Conservation (phyloP, 1,140 invertebrate genomes). For the Drosophila baimaii region DNA sequence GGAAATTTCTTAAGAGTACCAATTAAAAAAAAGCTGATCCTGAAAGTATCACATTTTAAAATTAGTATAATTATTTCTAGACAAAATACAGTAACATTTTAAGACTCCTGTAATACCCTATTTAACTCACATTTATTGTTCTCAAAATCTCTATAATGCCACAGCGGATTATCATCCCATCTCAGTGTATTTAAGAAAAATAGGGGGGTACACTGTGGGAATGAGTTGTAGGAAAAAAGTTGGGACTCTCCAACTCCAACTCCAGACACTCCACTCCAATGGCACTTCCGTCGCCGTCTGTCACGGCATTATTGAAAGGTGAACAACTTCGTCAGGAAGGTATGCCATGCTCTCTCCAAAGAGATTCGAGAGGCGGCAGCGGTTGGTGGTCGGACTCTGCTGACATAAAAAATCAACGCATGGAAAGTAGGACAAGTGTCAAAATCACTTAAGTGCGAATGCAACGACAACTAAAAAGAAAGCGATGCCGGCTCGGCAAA, state of each 20-base stretch:
- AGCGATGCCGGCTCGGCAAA: slow-evolving; percentile 49
- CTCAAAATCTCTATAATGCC: background rate
- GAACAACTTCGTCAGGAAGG: slow-evolving; percentile 69
- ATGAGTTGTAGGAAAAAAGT: slow-evolving; percentile 45
- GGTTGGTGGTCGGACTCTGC: slow-evolving; percentile 47
- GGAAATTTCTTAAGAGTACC: background rate
- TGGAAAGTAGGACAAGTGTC: slow-evolving; percentile 81
- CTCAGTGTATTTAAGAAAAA: slow-evolving; percentile 11
- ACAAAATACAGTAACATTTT: background rate
- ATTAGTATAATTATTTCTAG: background rate
- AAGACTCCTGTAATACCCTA: background rate
- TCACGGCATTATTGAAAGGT: slow-evolving; percentile 73
- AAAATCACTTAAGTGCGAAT: slow-evolving; percentile 82
- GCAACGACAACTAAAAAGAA: slow-evolving; percentile 78
- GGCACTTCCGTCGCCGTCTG: slow-evolving; percentile 42
- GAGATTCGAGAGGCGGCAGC: slow-evolving; percentile 3
- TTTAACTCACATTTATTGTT: background rate
- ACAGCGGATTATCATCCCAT: slow-evolving; percentile 4
- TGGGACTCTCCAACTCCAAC: slow-evolving; percentile 31
- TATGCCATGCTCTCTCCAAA: slow-evolving; percentile 19
- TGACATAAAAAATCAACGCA: slow-evolving; percentile 81
- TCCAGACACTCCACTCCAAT: slow-evolving; percentile 30
- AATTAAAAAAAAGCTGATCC: too few relatives aligned
- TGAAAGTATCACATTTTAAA: background rate
- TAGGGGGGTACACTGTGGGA: slow-evolving; percentile 4